Evolutionary conservation across 2,888 invertebrate species (phyloP).

Genomic region (Tanytarsus gracilentus): DNA sequence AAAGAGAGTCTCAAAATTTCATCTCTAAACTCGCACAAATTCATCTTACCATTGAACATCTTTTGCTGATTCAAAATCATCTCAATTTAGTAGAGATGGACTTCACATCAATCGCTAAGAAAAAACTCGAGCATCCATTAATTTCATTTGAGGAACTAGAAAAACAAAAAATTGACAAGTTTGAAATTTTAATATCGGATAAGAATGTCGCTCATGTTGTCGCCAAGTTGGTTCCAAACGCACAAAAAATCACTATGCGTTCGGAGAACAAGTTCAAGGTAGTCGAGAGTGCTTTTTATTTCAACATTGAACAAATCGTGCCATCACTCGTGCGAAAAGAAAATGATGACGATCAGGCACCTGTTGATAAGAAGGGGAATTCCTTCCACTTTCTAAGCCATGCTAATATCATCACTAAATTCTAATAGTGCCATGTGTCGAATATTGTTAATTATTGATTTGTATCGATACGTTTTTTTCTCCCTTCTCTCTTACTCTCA

Average conservation of each 20-base stretch:
- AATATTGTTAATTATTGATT: background rate
- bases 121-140: conserved; percentile 36
- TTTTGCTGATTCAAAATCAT: conserved; percentile 40
- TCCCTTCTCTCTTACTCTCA: too few relatives aligned
- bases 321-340: conserved; percentile 35
- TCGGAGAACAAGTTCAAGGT: conserved; percentile 38
- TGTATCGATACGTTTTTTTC: background rate
- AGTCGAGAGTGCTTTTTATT: conserved; percentile 38
- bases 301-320: conserved; percentile 39
- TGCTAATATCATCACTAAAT: conserved; percentile 1
- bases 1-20: conserved; percentile 34
- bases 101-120: conserved; percentile 37
- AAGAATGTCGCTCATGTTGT: conserved; percentile 35
- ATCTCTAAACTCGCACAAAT: conserved; percentile 39
- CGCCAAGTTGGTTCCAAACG: conserved; percentile 34
- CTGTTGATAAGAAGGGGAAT: background rate
- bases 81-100: conserved; percentile 39
- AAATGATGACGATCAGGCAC: background rate
- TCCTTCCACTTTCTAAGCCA: conserved; percentile 6
- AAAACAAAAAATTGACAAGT: conserved; percentile 36
- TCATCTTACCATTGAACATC: conserved; percentile 40
- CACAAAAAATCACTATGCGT: conserved; percentile 37
- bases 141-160: conserved; percentile 32
- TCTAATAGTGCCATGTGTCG: background rate
- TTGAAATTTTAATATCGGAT: conserved; percentile 37